These are phyloP conservation scores for Dasyornis broadbenti DNA, from an alignment of 2,113 vertebrate species.

Conservation along the genomic window DNA sequence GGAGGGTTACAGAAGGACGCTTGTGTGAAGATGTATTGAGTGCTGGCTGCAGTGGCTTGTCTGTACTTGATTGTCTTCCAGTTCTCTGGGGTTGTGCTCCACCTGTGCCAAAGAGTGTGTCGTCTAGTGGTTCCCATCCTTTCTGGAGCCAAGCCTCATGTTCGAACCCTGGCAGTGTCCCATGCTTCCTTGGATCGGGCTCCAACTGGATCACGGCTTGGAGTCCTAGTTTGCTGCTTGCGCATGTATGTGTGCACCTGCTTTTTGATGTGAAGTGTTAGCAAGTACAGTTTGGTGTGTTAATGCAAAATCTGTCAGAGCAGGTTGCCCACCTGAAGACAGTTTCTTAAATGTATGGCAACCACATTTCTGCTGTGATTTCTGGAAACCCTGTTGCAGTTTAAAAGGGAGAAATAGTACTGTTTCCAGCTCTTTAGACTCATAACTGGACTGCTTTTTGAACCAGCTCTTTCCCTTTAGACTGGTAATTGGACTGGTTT, in stretches of 20 bases:
- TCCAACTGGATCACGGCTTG: constrained; percentile 46
- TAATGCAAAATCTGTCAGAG: constrained; percentile 51
- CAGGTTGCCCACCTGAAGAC: constrained; percentile 63
- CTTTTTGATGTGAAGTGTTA: constrained; percentile 48
- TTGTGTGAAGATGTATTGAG: not conserved
- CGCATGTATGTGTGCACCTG: constrained; percentile 14
- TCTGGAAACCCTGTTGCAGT: not conserved
- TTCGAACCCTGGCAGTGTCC: constrained; percentile 55
- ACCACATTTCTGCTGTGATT: constrained; percentile 21
- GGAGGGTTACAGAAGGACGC: constrained; percentile 24
- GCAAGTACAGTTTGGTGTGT: constrained; percentile 41
- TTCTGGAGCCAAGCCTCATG: constrained; percentile 54
- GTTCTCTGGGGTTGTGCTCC: constrained; percentile 44
- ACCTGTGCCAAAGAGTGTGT: constrained; percentile 64
- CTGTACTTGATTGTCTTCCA: constrained; percentile 53
- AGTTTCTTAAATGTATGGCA: constrained; percentile 3
- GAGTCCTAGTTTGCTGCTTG: constrained; percentile 12
- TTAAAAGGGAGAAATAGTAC: not conserved
- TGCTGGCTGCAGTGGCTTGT: constrained; percentile 21
- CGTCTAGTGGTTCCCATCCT: constrained; percentile 63
- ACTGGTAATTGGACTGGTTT: not conserved
- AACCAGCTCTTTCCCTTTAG: not conserved
- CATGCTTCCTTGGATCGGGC: constrained; percentile 19
- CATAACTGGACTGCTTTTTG: not conserved
- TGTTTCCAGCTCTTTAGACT: not conserved